Evolutionary conservation across 1,140 invertebrate species (phyloP).

Genomic region (fruit fly (Drosophila melanogaster)): DNA sequence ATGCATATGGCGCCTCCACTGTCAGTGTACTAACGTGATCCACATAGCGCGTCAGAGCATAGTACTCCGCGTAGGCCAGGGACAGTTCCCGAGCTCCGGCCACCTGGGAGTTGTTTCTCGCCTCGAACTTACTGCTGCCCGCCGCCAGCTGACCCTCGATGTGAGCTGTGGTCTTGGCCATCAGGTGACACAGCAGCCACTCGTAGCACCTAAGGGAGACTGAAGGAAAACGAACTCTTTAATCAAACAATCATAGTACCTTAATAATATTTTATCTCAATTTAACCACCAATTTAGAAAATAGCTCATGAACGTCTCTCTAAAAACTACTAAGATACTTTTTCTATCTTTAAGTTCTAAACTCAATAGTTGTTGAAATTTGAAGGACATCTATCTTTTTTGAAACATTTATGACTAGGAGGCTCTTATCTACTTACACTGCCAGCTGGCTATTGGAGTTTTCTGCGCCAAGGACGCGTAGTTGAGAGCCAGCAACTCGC

Average conservation of each 20-base stretch:
- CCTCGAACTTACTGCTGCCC: slow-evolving; percentile 89
- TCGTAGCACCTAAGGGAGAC: slow-evolving; percentile 90
- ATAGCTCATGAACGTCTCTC: no score
- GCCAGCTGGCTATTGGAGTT: slow-evolving; percentile 64
- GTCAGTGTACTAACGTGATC: slow-evolving; percentile 85
- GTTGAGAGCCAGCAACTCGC: slow-evolving; percentile 85
- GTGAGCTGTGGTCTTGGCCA: slow-evolving; percentile 89
- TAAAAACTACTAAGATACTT: no score
- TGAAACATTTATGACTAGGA: neutral
- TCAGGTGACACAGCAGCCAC: slow-evolving; percentile 93
- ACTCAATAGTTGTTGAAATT: no score
- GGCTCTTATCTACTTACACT: slow-evolving; percentile 86
- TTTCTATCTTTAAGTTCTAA: neutral
- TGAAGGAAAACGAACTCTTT: slow-evolving; percentile 83
- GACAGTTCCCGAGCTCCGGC: slow-evolving; percentile 91
- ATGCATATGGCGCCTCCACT: slow-evolving; percentile 85
- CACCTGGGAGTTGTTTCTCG: slow-evolving; percentile 92
- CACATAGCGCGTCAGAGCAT: slow-evolving; percentile 87
- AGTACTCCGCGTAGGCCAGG: slow-evolving; percentile 90
- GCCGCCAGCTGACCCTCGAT: slow-evolving; percentile 86
- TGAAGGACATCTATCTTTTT: no score
- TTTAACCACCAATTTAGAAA: no score
- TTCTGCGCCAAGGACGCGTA: slow-evolving; percentile 83
- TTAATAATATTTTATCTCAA: no score
- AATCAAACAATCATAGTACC: neutral